Conservation (phyloP, 1,140 invertebrate genomes). For the Pogonomyrmex californicus region DNA sequence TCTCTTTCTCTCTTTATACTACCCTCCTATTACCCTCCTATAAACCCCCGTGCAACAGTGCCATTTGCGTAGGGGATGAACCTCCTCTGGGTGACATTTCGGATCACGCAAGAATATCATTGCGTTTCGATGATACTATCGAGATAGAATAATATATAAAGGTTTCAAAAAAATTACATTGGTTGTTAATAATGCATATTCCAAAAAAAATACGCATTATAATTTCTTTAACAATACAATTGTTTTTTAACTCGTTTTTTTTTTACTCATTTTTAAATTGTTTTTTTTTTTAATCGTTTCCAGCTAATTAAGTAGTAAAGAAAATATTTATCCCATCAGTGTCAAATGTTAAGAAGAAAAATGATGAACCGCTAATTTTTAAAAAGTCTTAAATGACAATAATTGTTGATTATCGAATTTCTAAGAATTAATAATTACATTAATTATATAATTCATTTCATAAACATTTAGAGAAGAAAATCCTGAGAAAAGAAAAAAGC, state of each 20-base stretch:
- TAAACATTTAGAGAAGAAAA: background rate
- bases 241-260: background rate
- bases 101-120: slow-evolving; percentile 21
- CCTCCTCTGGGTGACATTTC: slow-evolving; percentile 38
- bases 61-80: slow-evolving; percentile 34
- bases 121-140: slow-evolving; percentile 23
- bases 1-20: slow-evolving; percentile 30
- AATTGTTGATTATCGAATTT: background rate
- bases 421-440: background rate
- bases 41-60: slow-evolving; percentile 59
- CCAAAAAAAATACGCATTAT: background rate
- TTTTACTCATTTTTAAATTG: background rate
- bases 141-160: slow-evolving; percentile 12
- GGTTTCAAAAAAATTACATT: background rate
- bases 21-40: slow-evolving; percentile 62
- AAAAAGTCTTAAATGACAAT: background rate
- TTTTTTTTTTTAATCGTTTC: no score
- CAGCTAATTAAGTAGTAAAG: background rate
- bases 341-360: background rate
- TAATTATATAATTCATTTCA: background rate
- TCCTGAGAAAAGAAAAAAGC: background rate
- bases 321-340: background rate
- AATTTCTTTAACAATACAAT: background rate
- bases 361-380: background rate
- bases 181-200: background rate